phyloP scores from a whole-genome alignment of 2,113 vertebrate species.

The Aythya baeri region DNA sequence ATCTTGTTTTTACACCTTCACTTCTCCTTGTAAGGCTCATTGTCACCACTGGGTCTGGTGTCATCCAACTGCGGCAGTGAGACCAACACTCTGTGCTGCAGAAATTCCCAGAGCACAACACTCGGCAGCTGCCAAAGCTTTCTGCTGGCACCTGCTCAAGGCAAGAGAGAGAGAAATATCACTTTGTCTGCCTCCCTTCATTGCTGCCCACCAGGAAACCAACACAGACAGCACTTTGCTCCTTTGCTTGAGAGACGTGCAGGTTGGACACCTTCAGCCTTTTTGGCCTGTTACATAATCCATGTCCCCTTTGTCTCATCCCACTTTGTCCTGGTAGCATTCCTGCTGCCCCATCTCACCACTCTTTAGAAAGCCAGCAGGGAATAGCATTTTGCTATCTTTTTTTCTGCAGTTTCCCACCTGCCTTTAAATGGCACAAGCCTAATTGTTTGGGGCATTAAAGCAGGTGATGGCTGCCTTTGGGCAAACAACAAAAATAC shows the following conservation, averaged over 20 bases:
- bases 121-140: conserved; percentile 54
- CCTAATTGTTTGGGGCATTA: neutral
- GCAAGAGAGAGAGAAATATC: conserved; percentile 39
- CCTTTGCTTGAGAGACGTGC: neutral
- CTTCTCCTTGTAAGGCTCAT: conserved; percentile 67
- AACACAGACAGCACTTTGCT: conserved; percentile 16
- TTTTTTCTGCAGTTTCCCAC: conserved; percentile 22
- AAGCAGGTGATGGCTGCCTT: neutral
- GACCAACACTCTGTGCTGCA: conserved; percentile 61
- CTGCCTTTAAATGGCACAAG: neutral
- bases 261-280: conserved; percentile 27
- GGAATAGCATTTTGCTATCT: neutral
- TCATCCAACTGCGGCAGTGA: conserved; percentile 64
- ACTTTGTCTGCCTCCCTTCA: conserved; percentile 39
- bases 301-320: neutral
- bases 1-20: conserved; percentile 68
- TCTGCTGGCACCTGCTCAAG: conserved; percentile 64
- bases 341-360: neutral
- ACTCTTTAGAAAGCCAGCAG: neutral
- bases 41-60: conserved; percentile 47
- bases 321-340: neutral
- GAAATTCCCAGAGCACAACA: conserved; percentile 63
- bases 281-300: neutral
- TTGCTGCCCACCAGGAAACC: conserved; percentile 50
- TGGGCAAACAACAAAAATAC: neutral